These are phyloP conservation scores for Danionella dracula DNA, from an alignment of 2,797 vertebrate species.

Conservation along the genomic window DNA sequence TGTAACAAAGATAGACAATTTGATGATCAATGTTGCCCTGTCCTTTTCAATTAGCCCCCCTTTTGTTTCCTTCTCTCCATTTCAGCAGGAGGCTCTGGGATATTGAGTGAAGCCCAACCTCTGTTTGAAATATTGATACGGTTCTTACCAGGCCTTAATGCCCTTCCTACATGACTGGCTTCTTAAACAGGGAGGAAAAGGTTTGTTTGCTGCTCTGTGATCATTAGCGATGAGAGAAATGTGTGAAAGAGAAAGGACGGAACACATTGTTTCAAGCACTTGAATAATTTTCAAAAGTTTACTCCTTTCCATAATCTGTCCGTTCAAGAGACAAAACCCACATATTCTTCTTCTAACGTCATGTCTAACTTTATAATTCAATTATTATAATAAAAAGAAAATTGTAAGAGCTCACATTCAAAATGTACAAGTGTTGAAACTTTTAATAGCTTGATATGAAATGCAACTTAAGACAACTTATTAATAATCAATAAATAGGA, in stretches of 20 bases:
- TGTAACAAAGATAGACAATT: slow-evolving; percentile 13
- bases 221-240: background rate
- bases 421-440: too few relatives aligned
- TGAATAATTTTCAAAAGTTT: too few relatives aligned
- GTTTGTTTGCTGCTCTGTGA: slow-evolving; percentile 8
- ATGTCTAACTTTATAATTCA: too few relatives aligned
- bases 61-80: slow-evolving; percentile 47
- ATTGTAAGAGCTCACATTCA: too few relatives aligned
- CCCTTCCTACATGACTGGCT: slow-evolving; percentile 25
- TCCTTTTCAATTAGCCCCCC: slow-evolving; percentile 63
- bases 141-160: slow-evolving; percentile 36
- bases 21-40: slow-evolving; percentile 59
- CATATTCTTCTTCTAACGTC: too few relatives aligned
- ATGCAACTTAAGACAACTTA: too few relatives aligned
- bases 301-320: too few relatives aligned
- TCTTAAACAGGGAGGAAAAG: slow-evolving; percentile 8
- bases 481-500: too few relatives aligned
- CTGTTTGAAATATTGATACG: slow-evolving; percentile 65
- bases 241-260: background rate
- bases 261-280: too few relatives aligned
- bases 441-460: too few relatives aligned
- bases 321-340: too few relatives aligned
- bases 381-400: too few relatives aligned
- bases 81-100: slow-evolving; percentile 17
- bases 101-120: slow-evolving; percentile 25